Percentiles rank a stretch among this genome's conserved stretches.
Conservation (phyloP, 2,113 vertebrate species). For the Oreotrochilus melanogaster region DNA sequence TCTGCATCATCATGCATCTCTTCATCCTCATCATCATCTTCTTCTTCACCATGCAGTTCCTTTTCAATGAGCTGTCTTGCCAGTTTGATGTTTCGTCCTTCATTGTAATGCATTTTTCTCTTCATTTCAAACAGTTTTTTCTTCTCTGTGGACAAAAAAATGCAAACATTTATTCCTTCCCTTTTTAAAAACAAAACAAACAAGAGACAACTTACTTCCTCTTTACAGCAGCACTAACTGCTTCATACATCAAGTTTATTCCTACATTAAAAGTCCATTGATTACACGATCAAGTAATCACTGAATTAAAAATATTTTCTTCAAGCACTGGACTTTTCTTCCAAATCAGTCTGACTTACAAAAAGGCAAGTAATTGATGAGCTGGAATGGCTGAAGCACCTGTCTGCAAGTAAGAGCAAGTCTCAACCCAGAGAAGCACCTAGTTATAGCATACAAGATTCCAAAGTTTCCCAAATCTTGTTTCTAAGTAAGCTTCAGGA, state of each 20-base stretch:
- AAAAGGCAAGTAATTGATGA: not conserved
- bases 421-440: not conserved
- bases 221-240: not conserved
- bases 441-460: not conserved
- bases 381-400: not conserved
- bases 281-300: not conserved
- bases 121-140: constrained; percentile 96
- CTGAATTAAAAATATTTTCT: not conserved
- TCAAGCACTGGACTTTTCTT: not conserved
- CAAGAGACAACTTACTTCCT: not conserved
- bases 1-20: constrained; percentile 88
- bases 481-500: not conserved
- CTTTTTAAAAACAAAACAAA: not conserved
- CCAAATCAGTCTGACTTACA: not conserved
- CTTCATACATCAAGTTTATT: not conserved
- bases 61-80: constrained; percentile 94
- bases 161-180: not conserved
- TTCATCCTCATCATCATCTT: constrained; percentile 75
- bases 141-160: constrained; percentile 80
- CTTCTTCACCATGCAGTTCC: constrained; percentile 85
- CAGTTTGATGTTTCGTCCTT: constrained; percentile 95
- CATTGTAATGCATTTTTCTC: constrained; percentile 98
- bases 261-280: not conserved
- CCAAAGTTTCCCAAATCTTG: not conserved
- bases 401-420: not conserved